These are phyloP conservation scores for Tangara arthus DNA, from an alignment of 2,797 vertebrate species.

Conservation along the genomic window DNA sequence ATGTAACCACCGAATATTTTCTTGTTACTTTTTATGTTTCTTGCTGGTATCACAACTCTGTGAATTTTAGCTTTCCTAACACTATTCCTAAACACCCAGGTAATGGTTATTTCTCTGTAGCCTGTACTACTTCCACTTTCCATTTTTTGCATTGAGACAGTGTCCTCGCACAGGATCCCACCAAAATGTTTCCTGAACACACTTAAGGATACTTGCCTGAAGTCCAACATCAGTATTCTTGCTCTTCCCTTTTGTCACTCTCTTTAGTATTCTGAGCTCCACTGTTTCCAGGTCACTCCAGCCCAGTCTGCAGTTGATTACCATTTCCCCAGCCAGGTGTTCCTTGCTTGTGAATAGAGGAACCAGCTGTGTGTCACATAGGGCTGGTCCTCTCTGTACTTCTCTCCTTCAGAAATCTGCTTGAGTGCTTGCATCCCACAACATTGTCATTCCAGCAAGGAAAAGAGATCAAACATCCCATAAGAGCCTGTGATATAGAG, in stretches of 20 bases:
- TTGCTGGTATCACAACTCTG: background rate
- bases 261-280: background rate
- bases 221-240: background rate
- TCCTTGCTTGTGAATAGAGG: background rate
- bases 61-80: background rate
- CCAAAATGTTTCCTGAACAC: background rate
- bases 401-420: background rate
- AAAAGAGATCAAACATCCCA: background rate
- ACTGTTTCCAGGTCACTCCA: background rate
- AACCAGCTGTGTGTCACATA: background rate
- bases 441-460: background rate
- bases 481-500: background rate
- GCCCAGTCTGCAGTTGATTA: background rate
- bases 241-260: background rate
- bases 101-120: background rate
- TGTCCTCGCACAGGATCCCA: rapidly evolving
- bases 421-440: background rate
- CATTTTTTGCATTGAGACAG: background rate
- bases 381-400: background rate
- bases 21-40: background rate
- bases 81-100: background rate
- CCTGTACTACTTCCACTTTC: background rate
- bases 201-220: background rate
- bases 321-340: background rate
- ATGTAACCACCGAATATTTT: background rate